Conservation (phyloP, 2,113 vertebrate species). For the Scartelaos histophorus region DNA sequence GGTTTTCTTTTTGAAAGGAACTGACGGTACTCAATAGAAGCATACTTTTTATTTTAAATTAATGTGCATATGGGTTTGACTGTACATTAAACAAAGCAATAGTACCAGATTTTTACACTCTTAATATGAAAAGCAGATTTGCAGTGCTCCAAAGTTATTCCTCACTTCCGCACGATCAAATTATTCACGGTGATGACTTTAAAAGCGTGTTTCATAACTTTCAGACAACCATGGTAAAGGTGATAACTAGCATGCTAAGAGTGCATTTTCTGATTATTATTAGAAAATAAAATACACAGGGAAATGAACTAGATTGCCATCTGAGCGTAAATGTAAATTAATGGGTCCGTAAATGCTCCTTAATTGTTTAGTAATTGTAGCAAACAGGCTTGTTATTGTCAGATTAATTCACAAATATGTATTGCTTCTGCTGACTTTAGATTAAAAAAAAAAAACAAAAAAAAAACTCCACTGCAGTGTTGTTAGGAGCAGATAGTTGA, state of each 20-base stretch:
- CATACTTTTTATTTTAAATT: not conserved
- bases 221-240: no score
- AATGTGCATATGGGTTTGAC: no score
- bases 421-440: not conserved
- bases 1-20: not conserved
- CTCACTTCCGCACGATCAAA: no score
- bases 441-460: not conserved
- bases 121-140: no score
- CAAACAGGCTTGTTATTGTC: not conserved
- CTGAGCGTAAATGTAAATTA: not conserved
- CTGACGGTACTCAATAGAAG: not conserved
- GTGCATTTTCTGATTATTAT: no score
- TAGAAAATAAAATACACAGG: no score
- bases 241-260: no score
- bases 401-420: not conserved
- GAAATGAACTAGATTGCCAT: not conserved
- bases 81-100: no score
- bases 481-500: not conserved
- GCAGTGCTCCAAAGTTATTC: no score
- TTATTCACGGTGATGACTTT: no score
- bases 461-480: not conserved
- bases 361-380: conserved; percentile 1
- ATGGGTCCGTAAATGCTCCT: not conserved
- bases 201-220: no score
- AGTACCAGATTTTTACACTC: no score